A percentile compares a stretch with the other conserved stretches of the same genome.
Conservation (phyloP, 2,797 vertebrate species). For the Halcyon leucocephala region DNA sequence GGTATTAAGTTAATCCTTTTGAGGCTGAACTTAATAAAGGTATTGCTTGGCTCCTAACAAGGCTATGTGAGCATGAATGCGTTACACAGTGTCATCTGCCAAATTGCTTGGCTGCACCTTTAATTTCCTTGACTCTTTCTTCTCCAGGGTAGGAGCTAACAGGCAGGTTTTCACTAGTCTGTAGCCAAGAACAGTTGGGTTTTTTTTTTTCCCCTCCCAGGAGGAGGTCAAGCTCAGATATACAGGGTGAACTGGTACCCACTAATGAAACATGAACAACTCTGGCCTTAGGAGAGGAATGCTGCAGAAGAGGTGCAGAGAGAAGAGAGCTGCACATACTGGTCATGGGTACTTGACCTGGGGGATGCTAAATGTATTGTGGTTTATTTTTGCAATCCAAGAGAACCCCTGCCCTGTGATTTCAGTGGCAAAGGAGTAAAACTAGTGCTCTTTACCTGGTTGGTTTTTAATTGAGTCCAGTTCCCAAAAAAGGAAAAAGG, state of each 20-base stretch:
- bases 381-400: not conserved
- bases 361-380: not conserved
- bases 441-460: not conserved
- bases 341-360: not conserved
- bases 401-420: not conserved
- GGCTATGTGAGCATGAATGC: not conserved
- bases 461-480: not conserved
- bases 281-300: accelerated
- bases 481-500: not conserved
- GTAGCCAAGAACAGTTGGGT: not conserved
- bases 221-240: not conserved
- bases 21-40: not conserved
- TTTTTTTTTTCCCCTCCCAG: not conserved
- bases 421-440: not conserved
- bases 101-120: not conserved
- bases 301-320: not conserved
- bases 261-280: not conserved
- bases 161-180: not conserved
- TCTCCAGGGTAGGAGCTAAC: not conserved
- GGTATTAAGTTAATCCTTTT: constrained; percentile 38
- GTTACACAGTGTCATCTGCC: not conserved
- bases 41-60: not conserved
- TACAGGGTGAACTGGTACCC: not conserved
- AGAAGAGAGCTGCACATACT: not conserved
- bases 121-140: not conserved